Base-by-base conservation (phyloP, 2,113 vertebrate genomes). In the Indri indri region DNA sequence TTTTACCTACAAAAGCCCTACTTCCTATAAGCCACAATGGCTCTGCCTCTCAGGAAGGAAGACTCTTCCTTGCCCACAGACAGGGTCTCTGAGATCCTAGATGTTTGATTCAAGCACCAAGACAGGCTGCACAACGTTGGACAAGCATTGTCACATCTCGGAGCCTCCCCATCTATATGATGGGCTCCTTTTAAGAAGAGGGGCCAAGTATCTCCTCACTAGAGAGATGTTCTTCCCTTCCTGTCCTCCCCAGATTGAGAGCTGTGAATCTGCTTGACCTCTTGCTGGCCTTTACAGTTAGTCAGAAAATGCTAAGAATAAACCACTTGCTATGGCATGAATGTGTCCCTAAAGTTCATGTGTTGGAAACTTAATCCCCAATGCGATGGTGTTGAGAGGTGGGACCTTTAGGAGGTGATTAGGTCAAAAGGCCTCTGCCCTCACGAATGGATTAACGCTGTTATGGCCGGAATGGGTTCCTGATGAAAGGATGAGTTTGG, bases 21-120 rank as follows among this genome's bases (percentile, higher is more conserved):
- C 70, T 97, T 95, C 66, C 68, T 82, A 22, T 70, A 91, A 70
- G 68, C 32, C 87, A 40, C 81, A 71, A 87, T 68, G 68, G 30
- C 27, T 37, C 68, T 59, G 42, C 50, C 40, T 7, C 86, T 90
- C 50, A 82, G 81, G 74, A 73, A 82, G 81, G 74, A 80, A 96
- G 80, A 90, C 27, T 20, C 40, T 90, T 81, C 50, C 32, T 63
- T 52, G 30, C 73, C 42, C 70, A 83, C n/a, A 81, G 73, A 76
- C 70, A 76, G 57, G 9, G 50, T 52, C 84, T 96, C 59, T 76
- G 86, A 95, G 90, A 90, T 74, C 50, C n/a, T 68, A 42, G 66
- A 79, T 66, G 27, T 32, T 61, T 52, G 50, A 4, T 81, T 13
- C 81, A 70, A 66, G 52, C 42, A 59, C 50, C n/a, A 90, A 66